A percentile compares a stretch with the other conserved stretches of the same genome.
Evolutionary conservation across 1,140 invertebrate species (phyloP).

Genomic region (Conus betulinus): DNA sequence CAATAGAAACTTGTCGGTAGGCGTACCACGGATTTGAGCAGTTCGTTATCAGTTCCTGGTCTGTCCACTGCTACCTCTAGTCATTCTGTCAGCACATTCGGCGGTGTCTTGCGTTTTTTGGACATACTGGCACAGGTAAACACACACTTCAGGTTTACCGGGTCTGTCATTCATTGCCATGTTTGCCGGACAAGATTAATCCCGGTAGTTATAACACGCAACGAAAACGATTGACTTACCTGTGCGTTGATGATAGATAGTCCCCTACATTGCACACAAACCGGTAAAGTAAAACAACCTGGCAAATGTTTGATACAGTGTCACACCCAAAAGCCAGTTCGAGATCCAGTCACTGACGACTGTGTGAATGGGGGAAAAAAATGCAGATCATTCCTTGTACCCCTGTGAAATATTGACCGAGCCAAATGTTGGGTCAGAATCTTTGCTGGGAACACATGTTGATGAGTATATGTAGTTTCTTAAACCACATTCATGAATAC

Average conservation of each 20-base stretch:
- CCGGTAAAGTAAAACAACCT: neutral
- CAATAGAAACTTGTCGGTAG: neutral
- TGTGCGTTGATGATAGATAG: neutral
- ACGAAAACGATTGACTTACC: neutral
- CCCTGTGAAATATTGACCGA: conserved; percentile 10
- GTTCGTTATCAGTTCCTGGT: conserved; percentile 10
- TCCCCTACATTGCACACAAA: conserved; percentile 20
- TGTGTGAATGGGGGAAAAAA: conserved; percentile 13
- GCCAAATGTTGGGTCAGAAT: neutral
- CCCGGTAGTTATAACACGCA: neutral
- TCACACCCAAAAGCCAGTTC: conserved; percentile 31
- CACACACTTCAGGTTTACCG: conserved; percentile 2
- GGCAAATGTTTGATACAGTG: conserved; percentile 10
- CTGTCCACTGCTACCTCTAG: neutral
- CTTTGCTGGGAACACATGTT: no score
- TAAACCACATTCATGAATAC: no score
- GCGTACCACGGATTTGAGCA: neutral
- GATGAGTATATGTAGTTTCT: no score
- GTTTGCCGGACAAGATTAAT: neutral
- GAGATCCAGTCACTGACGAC: conserved; percentile 15
- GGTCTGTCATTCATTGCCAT: neutral
- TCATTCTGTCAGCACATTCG: neutral
- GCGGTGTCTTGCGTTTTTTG: neutral
- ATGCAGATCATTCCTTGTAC: neutral
- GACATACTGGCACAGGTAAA: conserved; percentile 8